phyloP scores from a whole-genome alignment of 2,797 vertebrate genomes.

The Mormyrops boulengeri region DNA sequence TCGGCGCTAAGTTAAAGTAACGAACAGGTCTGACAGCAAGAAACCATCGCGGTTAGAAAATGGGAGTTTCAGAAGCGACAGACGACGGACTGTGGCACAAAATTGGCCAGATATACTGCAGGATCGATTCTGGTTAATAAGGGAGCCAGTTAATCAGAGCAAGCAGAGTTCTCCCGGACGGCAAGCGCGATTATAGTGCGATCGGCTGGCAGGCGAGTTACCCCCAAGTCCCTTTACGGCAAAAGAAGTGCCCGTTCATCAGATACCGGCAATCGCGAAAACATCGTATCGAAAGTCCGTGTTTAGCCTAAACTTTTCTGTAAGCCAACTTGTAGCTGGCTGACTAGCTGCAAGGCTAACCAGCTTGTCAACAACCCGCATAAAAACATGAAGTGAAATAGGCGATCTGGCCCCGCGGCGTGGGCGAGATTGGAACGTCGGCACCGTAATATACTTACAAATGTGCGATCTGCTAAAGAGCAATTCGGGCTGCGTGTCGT shows the following conservation, averaged over 20 bases:
- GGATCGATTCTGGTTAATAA: neutral
- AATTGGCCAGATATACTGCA: neutral
- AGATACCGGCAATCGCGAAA: neutral
- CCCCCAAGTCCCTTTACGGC: neutral
- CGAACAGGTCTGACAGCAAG: neutral
- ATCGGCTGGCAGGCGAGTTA: neutral
- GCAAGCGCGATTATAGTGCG: neutral
- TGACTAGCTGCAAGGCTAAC: neutral
- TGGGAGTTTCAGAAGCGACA: neutral
- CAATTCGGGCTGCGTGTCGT: neutral
- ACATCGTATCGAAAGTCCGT: neutral
- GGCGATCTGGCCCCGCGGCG: neutral
- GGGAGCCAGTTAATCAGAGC: neutral
- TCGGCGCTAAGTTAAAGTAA: neutral
- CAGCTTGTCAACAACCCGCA: neutral
- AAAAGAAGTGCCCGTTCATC: neutral
- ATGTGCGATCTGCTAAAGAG: neutral
- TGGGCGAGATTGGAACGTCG: neutral
- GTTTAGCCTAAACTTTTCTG: neutral
- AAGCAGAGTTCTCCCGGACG: neutral
- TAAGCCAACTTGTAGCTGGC: slow-evolving; percentile 10
- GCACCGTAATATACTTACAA: slow-evolving; percentile 27
- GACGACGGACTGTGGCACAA: neutral
- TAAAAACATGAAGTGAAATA: neutral
- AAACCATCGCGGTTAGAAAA: neutral